Conservation (phyloP, 1,140 invertebrate genomes). For the Lethocerus indicus region DNA sequence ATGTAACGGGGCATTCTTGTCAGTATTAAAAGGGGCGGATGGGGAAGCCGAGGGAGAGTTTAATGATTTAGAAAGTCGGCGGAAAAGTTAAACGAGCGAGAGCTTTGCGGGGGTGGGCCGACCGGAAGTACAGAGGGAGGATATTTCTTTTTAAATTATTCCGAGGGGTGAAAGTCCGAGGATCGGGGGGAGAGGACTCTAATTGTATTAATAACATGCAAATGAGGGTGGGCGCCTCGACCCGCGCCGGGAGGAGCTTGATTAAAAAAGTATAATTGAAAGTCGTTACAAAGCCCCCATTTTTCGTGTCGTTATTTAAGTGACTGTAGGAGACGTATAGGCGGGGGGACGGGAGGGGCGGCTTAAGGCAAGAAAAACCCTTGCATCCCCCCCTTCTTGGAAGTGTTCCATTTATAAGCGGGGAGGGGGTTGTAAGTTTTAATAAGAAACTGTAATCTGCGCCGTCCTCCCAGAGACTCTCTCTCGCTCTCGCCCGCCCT, state of each 20-base stretch:
- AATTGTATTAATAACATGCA: constrained; percentile 14
- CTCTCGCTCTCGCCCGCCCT: background rate
- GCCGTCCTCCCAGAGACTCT: background rate
- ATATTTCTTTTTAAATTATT: constrained; percentile 13
- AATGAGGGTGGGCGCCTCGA: constrained; percentile 19
- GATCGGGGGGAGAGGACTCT: constrained; percentile 1
- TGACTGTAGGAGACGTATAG: too few species aligned
- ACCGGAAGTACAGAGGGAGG: too few species aligned
- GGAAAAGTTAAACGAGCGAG: constrained; percentile 7
- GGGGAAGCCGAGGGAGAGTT: background rate
- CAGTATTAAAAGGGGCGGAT: too few species aligned
- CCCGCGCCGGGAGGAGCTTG: constrained; percentile 16
- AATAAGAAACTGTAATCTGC: background rate
- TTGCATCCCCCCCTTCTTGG: too few species aligned
- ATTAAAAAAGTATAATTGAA: constrained; percentile 18
- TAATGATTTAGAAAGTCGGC: constrained; percentile 15
- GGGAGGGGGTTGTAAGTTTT: constrained; percentile 2
- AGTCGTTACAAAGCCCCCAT: constrained; percentile 2
- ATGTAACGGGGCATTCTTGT: constrained; percentile 7
- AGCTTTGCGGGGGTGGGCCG: background rate
- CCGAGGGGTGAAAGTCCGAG: background rate
- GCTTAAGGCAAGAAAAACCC: too few species aligned
- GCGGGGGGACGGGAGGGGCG: too few species aligned
- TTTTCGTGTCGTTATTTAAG: constrained; percentile 11
- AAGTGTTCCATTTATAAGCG: too few species aligned